Base-by-base conservation (phyloP, 2,797 vertebrate species). In the Anomalospiza imberbis region DNA sequence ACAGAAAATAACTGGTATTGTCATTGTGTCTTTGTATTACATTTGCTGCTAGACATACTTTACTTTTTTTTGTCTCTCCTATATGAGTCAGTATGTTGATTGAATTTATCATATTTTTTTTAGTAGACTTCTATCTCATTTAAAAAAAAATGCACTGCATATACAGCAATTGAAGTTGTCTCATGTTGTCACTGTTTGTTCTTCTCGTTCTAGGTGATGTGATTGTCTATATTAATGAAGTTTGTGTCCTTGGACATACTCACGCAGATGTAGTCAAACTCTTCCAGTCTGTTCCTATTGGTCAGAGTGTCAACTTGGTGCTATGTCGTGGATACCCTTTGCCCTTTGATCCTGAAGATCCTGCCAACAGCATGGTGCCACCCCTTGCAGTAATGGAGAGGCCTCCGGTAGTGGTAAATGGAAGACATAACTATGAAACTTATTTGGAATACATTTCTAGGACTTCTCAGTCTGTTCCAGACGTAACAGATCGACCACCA, bases 211-310 rank as follows among this genome's bases (percentile, higher is more conserved):
- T 98, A 99, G 99, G 99, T 96, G 99, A 99, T 95, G 99, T 99
- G 97, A 99, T 99, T 90, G 99, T 99, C 98, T 99, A 99, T 98
- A 99, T 99, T 98, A 99, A 99, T 94, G 99, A 99, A 94, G 98
- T 99, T 92, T 99, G 99, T 96, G 99, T 99, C 97, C 98, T 99
- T 97, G 99, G 99, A 82, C 99, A 99, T 96, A 99, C 99, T 95
- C 99, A 99, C 93, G 99, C 99, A 76, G 99, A 99, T 93, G 99
- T 99, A 97, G 99, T 99, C 96, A 99, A 99, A 97, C 98, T 99
- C 95, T 99, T 99, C 98, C 99, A 99, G 98, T 99, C 99, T 54
- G 99, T 99, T 92, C 99, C 99, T 80, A 99, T 99, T 92, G 99
- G 99, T 88, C 99, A 99, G 96, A 99, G 99, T 94, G 99, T 99